Evolutionary conservation across 2,113 vertebrate species (phyloP).

Genomic region (Brachyhypopomus gauderio): DNA sequence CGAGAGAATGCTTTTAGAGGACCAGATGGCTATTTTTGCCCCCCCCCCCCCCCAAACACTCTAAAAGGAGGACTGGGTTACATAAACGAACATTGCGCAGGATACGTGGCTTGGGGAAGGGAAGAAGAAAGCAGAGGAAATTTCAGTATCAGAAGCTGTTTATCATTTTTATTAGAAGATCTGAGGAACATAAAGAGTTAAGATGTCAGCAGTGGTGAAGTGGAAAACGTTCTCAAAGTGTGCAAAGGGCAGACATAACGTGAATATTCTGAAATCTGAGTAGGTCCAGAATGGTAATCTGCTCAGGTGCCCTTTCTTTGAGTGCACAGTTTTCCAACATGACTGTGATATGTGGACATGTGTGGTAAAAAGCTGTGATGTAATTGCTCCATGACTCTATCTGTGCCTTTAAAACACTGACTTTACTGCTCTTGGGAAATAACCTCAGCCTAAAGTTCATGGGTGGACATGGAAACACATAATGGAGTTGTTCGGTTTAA

Average conservation of each 20-base stretch:
- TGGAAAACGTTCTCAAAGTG: neutral
- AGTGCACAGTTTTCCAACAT: slow-evolving; percentile 36
- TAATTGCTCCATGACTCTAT: slow-evolving; percentile 7
- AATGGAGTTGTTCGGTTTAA: slow-evolving; percentile 7
- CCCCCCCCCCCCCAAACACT: slow-evolving; percentile 58
- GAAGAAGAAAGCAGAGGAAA: slow-evolving; percentile 32
- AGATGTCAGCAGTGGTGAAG: neutral
- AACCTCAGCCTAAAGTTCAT: slow-evolving; percentile 4
- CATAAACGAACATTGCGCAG: slow-evolving; percentile 50
- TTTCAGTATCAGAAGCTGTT: neutral
- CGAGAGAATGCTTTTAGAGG: slow-evolving; percentile 73
- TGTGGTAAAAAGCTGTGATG: neutral
- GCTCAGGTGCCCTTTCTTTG: too few species aligned
- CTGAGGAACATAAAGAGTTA: neutral
- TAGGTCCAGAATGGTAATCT: too few species aligned
- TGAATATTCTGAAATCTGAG: neutral
- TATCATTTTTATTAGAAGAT: neutral
- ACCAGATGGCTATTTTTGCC: slow-evolving; percentile 72
- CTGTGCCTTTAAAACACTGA: neutral
- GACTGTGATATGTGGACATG: slow-evolving; percentile 45
- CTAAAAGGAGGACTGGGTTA: slow-evolving; percentile 60
- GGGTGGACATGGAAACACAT: slow-evolving; percentile 7
- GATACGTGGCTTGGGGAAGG: slow-evolving; percentile 2
- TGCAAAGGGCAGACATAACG: too few species aligned
- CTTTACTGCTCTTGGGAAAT: slow-evolving; percentile 28